Base-by-base conservation (phyloP, 1,140 invertebrate species). In the Penaeus japonicus region DNA sequence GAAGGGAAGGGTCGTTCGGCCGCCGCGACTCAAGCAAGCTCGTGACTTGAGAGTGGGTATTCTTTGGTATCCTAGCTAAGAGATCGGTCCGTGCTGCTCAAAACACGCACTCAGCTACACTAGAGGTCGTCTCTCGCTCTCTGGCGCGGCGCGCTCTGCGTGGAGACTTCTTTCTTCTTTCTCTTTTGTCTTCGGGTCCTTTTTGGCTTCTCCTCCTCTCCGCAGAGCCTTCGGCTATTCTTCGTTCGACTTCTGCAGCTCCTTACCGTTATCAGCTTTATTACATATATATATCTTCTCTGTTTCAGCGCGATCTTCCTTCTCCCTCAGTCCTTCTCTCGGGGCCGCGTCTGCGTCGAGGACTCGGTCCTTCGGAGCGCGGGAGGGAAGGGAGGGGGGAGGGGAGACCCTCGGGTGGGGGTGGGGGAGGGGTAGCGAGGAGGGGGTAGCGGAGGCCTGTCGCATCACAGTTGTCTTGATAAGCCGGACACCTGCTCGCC, bases 1-100 rank as follows among this genome's bases (percentile, higher is more conserved):
- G 87, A 81, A 62, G 79, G 65, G 27, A 73, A 65, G 75, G 24
- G 75, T 27, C 35, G 57, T 80, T 39, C 32, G 73, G 59, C 39
- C 55, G 59, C 32, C 79, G 35, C 75, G 83, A 84, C 57, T 53
- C 24, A 84, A 84, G 87, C 87, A 89, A 85, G 82, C 82, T 84
- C 77, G 87, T 89, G 87, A 85, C 87, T 84, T 81, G 82, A 84
- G 54, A 62, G 87, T 80, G 80, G 30, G 73, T 73, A 65, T 84
- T 89, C 87, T 89, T 89, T 89, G 87, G 87, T 89, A 89, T 89
- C 82, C 87, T 85, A 89, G 87, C 87, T 85, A 84, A 85, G 87
- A 89, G 87, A 89, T 89, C 87, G 75, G 87, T 89, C 83, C 87
- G 87, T 89, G 87, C 87, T 85, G 75, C 62, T 88, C 47, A 20